Evolutionary conservation across 2,113 vertebrate species (phyloP).

Genomic region (Anhinga rufa): DNA sequence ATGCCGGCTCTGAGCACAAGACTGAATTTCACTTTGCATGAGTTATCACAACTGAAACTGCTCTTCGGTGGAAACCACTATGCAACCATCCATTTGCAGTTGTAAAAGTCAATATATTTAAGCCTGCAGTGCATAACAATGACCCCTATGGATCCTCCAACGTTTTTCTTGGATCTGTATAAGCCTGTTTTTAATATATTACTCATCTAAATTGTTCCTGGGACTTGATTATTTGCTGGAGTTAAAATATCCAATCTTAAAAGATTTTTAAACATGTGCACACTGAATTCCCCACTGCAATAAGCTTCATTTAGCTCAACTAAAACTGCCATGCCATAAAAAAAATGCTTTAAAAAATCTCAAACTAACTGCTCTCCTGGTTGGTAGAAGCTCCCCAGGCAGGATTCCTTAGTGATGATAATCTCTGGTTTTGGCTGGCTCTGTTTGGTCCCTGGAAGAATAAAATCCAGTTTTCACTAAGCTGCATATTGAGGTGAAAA

Average conservation of each 20-base stretch:
- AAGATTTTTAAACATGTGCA: conserved; percentile 65
- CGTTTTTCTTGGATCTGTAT: conserved; percentile 59
- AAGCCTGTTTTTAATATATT: conserved; percentile 66
- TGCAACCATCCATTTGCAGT: conserved; percentile 55
- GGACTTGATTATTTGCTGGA: conserved; percentile 66
- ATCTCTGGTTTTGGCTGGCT: conserved; percentile 65
- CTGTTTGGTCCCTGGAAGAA: conserved; percentile 44
- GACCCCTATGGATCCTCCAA: conserved; percentile 63
- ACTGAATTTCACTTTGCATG: conserved; percentile 47
- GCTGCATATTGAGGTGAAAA: not conserved
- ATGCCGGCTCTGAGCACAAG: conserved; percentile 17
- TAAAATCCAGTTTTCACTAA: conserved; percentile 34
- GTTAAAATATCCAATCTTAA: conserved; percentile 59
- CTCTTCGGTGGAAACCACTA: conserved; percentile 39
- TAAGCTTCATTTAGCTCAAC: conserved; percentile 69
- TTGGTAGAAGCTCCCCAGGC: conserved; percentile 64
- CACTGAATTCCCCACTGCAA: conserved; percentile 68
- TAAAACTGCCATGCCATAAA: conserved; percentile 64
- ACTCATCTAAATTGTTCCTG: conserved; percentile 70
- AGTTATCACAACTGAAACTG: conserved; percentile 55
- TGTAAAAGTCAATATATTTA: conserved; percentile 68
- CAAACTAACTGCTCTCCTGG: conserved; percentile 65
- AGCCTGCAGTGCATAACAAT: conserved; percentile 57
- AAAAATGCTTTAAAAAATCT: conserved; percentile 48
- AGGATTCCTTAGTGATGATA: conserved; percentile 67